Evolutionary conservation across 2,888 invertebrate genomes (phyloP).

Genomic region (Phyto melanocephala): DNA sequence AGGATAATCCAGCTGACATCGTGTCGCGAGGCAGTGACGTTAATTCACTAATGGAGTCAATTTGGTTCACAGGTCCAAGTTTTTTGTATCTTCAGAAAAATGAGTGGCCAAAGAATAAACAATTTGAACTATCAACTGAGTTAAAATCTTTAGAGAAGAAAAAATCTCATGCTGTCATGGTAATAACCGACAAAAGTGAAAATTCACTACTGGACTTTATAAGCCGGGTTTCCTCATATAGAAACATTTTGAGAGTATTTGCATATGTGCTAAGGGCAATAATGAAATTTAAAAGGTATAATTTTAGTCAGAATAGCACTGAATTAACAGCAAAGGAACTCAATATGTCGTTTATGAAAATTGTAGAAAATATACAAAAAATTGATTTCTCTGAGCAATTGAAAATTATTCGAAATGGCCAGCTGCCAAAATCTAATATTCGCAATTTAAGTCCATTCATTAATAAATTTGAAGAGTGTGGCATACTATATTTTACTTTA

Average conservation of each 20-base stretch:
- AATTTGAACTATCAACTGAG: constrained; percentile 2
- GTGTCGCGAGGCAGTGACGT: not conserved
- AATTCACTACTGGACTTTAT: not conserved
- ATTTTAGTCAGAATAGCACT: not conserved
- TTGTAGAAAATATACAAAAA: not conserved
- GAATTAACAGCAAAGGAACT: not conserved
- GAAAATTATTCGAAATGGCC: not conserved
- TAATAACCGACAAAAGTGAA: not conserved
- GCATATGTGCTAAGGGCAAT: not conserved
- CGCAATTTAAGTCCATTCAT: not conserved
- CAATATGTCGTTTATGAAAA: not conserved
- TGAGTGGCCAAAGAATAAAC: not conserved
- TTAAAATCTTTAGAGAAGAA: constrained; percentile 14
- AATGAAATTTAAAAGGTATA: not conserved
- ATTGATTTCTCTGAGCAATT: not conserved
- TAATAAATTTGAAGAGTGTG: not conserved
- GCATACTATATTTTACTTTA: not conserved
- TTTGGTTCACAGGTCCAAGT: not conserved
- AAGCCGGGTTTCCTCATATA: not conserved
- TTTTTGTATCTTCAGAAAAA: constrained; percentile 4
- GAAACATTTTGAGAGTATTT: not conserved
- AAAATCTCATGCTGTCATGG: not conserved
- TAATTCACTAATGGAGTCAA: not conserved
- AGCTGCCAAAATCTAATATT: not conserved
- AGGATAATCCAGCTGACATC: not conserved